A percentile compares a stretch with the other conserved stretches of the same genome.
phyloP scores from a whole-genome alignment of 1,140 invertebrate genomes.

The Zaprionus gabonicus region DNA sequence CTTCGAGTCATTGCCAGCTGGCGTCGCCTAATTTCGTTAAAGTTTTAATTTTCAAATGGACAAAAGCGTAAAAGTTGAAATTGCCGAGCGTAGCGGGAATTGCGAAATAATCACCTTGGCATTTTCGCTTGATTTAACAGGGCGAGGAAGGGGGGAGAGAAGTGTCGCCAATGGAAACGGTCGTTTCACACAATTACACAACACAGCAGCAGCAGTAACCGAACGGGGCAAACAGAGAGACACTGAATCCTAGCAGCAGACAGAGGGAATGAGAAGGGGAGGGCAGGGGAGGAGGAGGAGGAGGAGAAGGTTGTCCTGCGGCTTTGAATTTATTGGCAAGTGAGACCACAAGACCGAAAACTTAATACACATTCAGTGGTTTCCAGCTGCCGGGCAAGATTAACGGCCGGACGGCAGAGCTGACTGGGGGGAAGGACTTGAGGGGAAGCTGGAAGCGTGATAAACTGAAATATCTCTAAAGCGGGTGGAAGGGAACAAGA shows the following conservation, averaged over 20 bases:
- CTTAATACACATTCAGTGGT: constrained; percentile 56
- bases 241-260: not conserved
- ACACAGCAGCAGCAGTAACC: constrained; percentile 7
- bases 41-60: constrained; percentile 34
- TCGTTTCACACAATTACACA: constrained; percentile 66
- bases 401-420: constrained; percentile 30
- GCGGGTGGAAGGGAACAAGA: not conserved
- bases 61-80: constrained; percentile 4
- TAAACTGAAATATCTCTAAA: constrained; percentile 36
- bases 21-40: constrained; percentile 34
- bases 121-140: constrained; percentile 62
- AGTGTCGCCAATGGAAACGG: constrained; percentile 27
- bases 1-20: constrained; percentile 27
- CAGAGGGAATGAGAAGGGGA: not conserved
- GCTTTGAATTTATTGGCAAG: constrained; percentile 50
- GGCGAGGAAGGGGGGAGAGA: not conserved
- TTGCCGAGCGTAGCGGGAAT: constrained; percentile 6
- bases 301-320: not conserved
- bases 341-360: constrained; percentile 49
- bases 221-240: not conserved
- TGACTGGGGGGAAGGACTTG: constrained; percentile 17
- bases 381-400: constrained; percentile 42
- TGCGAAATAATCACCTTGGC: constrained; percentile 56
- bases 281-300: not conserved
- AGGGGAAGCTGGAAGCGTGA: constrained; percentile 16